Evolutionary conservation across 2,888 invertebrate genomes (phyloP), one percentile per base, ranked within the genome.

Genomic region (Eurois occulta): DNA sequence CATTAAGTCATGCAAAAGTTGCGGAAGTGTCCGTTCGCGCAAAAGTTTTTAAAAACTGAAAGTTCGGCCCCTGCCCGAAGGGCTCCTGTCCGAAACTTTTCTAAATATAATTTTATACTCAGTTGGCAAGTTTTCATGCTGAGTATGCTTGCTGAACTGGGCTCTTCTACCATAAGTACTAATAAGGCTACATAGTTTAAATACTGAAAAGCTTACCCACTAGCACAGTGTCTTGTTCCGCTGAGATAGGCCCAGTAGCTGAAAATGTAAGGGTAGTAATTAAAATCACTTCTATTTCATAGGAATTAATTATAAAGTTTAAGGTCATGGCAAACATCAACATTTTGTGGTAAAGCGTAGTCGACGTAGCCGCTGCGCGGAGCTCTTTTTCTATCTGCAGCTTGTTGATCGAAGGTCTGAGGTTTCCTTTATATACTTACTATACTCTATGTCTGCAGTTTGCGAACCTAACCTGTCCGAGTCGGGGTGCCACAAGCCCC

Each of bases 161-260:
- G 32, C 8, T 32, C 32, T 18, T 3, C 1, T 60, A 32, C 60
- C 32, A 21, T 32, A 10, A 62, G 8, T 28, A 28, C 7, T 7
- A 55, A n/a, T 60, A 21, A 4, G 32, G 10, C 32, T 18, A 18
- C 32, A 32, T 60, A 18, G 32, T 21, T 21, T 21, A 11, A 46
- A 38, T 62, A 16, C 28, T 64, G 24, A 24, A 24, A 58, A 62
- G 24, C 92, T 92, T 89, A 95, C 95, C 95, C 35, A 95, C 93
- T 86, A 95, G 91, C 77, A 95, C 89, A 32, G 95, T 95, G 28
- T 94, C 92, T 60, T 89, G 86, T 4, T 90, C 89, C 0, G 81
- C 38, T 18, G 79, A 64, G 1, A 35, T 4, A 62, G 87, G 72
- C 5, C 60, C 58, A 62, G 86, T 72, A 21, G 86, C 85, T 85